Evolutionary conservation across 2,113 vertebrate genomes (phyloP), one percentile per base, ranked within the genome.

Genomic region (Oreochromis aureus): DNA sequence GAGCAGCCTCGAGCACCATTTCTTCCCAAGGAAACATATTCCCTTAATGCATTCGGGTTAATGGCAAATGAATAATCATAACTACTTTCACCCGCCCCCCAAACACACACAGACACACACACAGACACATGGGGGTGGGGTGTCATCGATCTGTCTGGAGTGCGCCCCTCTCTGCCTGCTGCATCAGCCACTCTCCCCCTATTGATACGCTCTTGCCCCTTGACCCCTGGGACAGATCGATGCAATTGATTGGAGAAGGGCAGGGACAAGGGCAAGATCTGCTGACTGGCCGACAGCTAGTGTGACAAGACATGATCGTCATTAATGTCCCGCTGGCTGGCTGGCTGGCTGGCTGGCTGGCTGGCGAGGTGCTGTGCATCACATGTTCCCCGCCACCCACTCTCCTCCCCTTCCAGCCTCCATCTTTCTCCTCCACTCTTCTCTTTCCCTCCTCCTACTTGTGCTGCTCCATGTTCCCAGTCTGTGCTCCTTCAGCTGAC

Each of bases 61-160:
- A 96, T 96, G 93, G 90, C 95, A 93, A 97, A 97, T 97, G 97
- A 97, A 97, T 97, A 98, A 96, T 95, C 95, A 96, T 97, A 97
- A 97, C 61, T 69, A 39, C 34, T 13, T 69, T 22, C 61, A 69
- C 61, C 61, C 34, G 11, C 96, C 69, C 69, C 69, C 24, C 41
- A 22, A 18, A 46, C 69, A 76, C 41, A 73, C 69, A 11, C 69
- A 73, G 22, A 44, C 36, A 18, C 22, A 73, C 39, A 73, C 41
- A 46, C 69, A 73, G 39, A 46, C 66, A 73, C 66, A 24, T 24
- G 44, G 71, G 71, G 15, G 69, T 95, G 16, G 96, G 94, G 93
- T 96, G 94, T 95, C 95, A 98, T 98, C 96, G 97, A 99, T 98
- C 97, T 97, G 96, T 98, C 98, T 98, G 97, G 96, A 97, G 95